A percentile compares a stretch with the other conserved stretches of the same genome.
These are phyloP conservation scores for Corapipo altera DNA, from an alignment of 2,113 vertebrate genomes.

Conservation along the genomic window DNA sequence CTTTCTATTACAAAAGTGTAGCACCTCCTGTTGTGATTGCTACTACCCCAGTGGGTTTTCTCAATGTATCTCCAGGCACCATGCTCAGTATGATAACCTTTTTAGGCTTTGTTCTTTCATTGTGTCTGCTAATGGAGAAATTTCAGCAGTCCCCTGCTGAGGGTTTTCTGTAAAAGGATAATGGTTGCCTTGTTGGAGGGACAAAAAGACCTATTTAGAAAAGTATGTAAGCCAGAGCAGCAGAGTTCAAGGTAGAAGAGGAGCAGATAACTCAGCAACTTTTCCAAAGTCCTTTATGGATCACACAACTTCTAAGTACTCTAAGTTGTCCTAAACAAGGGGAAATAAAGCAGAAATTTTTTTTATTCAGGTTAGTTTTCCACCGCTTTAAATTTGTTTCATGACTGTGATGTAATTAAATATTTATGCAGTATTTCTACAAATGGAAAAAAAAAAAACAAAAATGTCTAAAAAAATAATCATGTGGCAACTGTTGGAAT, in stretches of 20 bases:
- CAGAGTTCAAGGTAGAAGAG: background rate
- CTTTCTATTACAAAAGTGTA: background rate
- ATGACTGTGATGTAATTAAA: background rate
- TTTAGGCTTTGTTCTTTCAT: background rate
- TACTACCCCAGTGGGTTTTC: background rate
- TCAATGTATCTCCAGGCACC: background rate
- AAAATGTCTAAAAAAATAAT: background rate
- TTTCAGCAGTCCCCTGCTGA: background rate
- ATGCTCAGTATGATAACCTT: background rate
- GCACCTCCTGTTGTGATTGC: background rate
- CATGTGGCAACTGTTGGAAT: background rate
- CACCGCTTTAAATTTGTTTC: background rate
- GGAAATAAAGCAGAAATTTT: background rate
- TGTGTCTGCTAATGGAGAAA: background rate
- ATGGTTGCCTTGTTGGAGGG: background rate
- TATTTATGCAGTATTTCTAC: background rate
- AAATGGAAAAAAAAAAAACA: background rate
- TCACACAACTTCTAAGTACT: background rate
- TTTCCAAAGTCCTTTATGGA: background rate
- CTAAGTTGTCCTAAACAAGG: background rate
- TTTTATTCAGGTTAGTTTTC: background rate
- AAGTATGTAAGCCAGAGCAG: background rate
- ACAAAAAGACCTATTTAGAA: background rate
- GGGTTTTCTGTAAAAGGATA: background rate
- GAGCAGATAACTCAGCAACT: background rate